A percentile compares a stretch with the other conserved stretches of the same genome.
phyloP scores from a whole-genome alignment of 2,888 invertebrate genomes.

The Dascillus cervinus region DNA sequence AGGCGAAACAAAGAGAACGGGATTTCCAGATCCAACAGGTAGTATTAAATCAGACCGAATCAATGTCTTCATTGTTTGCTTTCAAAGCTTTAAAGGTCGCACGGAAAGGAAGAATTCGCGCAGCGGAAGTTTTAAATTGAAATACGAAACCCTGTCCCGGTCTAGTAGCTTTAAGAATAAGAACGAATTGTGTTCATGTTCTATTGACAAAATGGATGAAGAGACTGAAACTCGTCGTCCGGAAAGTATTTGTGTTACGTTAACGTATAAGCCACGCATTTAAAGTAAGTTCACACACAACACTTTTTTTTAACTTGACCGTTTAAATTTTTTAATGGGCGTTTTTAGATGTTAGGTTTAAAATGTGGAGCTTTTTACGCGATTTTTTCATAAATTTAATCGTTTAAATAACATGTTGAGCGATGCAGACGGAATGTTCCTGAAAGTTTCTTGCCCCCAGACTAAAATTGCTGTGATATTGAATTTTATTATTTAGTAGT shows the following conservation, averaged over 20 bases:
- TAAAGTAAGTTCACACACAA: conserved; percentile 19
- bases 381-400: too few relatives aligned
- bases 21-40: conserved; percentile 41
- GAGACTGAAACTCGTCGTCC: conserved; percentile 17
- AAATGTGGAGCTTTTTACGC: too few relatives aligned
- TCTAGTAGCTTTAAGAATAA: conserved; percentile 40
- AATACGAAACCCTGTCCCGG: conserved; percentile 38
- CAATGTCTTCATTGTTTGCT: conserved; percentile 5
- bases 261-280: conserved; percentile 41
- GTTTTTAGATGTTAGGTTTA: too few relatives aligned
- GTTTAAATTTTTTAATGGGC: too few relatives aligned
- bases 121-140: conserved; percentile 38
- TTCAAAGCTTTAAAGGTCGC: conserved; percentile 36
- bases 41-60: background rate
- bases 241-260: conserved; percentile 41
- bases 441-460: too few relatives aligned
- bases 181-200: conserved; percentile 38
- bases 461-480: too few relatives aligned
- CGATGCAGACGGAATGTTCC: too few relatives aligned
- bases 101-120: conserved; percentile 33
- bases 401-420: too few relatives aligned
- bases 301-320: too few relatives aligned
- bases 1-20: conserved; percentile 53
- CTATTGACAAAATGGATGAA: conserved; percentile 20
- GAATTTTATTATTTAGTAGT: too few relatives aligned